Evolutionary conservation across 1,140 invertebrate species (phyloP), one percentile per base, ranked within the genome.

Genomic region (Drosophila leontia): DNA sequence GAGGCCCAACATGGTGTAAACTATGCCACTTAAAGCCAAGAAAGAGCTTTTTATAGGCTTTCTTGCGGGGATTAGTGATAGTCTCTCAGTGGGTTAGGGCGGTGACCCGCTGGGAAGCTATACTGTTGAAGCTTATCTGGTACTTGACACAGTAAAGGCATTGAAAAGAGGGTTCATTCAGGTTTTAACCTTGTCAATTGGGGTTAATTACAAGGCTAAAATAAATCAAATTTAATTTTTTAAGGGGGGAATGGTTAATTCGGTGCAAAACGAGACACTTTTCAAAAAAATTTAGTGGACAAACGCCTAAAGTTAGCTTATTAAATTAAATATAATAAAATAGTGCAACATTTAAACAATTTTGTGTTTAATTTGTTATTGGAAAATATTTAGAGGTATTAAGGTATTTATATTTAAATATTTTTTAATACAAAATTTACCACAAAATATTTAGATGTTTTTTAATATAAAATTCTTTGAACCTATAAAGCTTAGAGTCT

Each of bases 1-100:
- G 0, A 72, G n/a, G 8, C 64, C 35, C 47, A 78, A 81, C 84
- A 88, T 88, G 71, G 3, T 80, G 5, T 19, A 12, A 29, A 58
- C 34, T 53, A 55, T 23, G 15, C n/a, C 19, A 11, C 39, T 53
- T 13, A 12, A 45, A 26, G 13, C 37, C 15, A 23, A 56, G 41
- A 17, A 74, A 12, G n/a, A 29, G 19, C 35, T 37, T 76, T 76
- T 58, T 76, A 76, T 76, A 76, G 69, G 19, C n/a, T 17, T 37
- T 32, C 39, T 42, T 51, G 39, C 39, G 64, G 37, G 42, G 58
- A 63, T 64, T 58, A 76, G 3, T 19, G 79, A 86, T 87, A 79
- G 63, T 48, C 78, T 55, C 82, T 51, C 51, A 70, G 51, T 42
- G 81, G 23, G 74, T 13, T 39, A 39, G 13, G 19, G 34, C 8